phyloP scores from a whole-genome alignment of 2,888 invertebrate genomes.

The Hermodice carunculata region DNA sequence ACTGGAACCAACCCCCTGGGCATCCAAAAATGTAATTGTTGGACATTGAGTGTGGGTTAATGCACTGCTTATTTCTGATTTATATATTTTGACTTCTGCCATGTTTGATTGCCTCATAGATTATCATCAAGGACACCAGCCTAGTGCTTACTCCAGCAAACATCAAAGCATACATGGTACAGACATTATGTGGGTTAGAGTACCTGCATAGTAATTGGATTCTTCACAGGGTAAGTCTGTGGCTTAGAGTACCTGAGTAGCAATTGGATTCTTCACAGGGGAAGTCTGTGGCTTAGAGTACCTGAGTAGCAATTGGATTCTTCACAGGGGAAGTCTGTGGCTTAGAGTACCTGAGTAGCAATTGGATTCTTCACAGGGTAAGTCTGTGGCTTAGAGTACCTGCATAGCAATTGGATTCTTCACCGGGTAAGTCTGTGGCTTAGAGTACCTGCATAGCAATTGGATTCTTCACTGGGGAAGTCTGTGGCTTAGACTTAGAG shows the following conservation, averaged over 20 bases:
- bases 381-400: too few relatives aligned
- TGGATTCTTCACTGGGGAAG: too few relatives aligned
- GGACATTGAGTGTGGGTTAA: too few relatives aligned
- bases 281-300: slow-evolving; percentile 91
- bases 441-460: too few relatives aligned
- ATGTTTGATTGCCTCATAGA: too few relatives aligned
- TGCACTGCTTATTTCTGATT: too few relatives aligned
- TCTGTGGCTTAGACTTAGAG: too few relatives aligned
- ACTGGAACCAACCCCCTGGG: too few relatives aligned
- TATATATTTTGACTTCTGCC: not conserved
- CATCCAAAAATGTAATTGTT: too few relatives aligned
- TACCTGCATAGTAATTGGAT: slow-evolving; percentile 97
- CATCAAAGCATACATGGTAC: slow-evolving; percentile 95
- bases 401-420: too few relatives aligned
- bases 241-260: slow-evolving; percentile 95
- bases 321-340: slow-evolving; percentile 90
- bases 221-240: slow-evolving; percentile 82
- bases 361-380: slow-evolving; percentile 95
- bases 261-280: slow-evolving; percentile 96
- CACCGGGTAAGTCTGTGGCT: too few relatives aligned
- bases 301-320: slow-evolving; percentile 94
- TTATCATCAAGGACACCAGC: slow-evolving; percentile 50
- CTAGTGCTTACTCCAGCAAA: slow-evolving; percentile 80
- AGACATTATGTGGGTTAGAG: slow-evolving; percentile 94
- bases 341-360: slow-evolving; percentile 92